Evolutionary conservation across 2,797 vertebrate species (phyloP).

Genomic region (Pantherophis vulpinus): DNA sequence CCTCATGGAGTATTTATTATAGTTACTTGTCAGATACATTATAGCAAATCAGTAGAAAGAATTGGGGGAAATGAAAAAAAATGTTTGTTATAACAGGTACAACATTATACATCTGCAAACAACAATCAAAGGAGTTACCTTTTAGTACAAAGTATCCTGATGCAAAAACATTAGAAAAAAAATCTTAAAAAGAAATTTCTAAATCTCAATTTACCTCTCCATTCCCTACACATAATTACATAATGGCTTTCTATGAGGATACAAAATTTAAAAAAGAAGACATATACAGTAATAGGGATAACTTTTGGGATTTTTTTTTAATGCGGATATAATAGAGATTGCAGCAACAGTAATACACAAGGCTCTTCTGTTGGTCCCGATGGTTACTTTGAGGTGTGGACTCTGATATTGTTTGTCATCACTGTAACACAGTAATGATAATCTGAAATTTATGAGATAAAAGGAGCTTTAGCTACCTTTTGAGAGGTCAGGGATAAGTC

Average conservation of each 20-base stretch:
- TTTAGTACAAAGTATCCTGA: accelerated
- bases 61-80: neutral
- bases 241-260: neutral
- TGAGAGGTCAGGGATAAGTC: neutral
- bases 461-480: neutral
- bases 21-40: neutral
- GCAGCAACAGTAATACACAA: neutral
- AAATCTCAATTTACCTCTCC: neutral
- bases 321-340: neutral
- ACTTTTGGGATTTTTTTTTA: neutral
- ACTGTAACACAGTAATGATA: neutral
- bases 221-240: neutral
- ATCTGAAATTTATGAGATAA: neutral
- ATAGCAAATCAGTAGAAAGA: neutral
- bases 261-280: neutral
- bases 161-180: neutral
- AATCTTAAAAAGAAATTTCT: neutral
- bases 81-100: neutral
- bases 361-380: neutral
- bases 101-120: neutral
- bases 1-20: neutral
- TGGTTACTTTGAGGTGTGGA: neutral
- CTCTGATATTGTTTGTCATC: neutral
- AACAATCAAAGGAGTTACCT: neutral
- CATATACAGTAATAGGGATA: neutral